Evolutionary conservation across 2,797 vertebrate species (phyloP), one percentile per base, ranked within the genome.

Genomic region (Tokudaia muenninki): DNA sequence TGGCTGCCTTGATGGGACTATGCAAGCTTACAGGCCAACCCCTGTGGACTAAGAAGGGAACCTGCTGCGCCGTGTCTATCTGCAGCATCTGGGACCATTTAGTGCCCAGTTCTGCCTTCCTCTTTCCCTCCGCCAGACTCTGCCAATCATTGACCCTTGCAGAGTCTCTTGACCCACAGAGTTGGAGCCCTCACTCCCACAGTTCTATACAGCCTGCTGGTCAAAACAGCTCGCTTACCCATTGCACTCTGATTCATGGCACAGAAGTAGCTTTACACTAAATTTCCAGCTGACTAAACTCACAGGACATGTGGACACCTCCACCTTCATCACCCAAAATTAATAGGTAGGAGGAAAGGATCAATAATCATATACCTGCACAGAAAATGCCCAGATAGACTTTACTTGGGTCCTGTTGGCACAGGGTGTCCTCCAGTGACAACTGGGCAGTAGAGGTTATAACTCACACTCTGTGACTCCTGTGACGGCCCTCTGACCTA

Each of bases 261-360:
- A 50, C 6, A 37, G 5, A 9, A 22, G 59, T 24, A 78, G 9
- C 9, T 13, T 4, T 41, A 59, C 89, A 22, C 31, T 9, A 17
- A 13, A 31, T 89, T 21, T 12, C 26, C 2, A 50, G 9, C 1
- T 34, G 70, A 9, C 0, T 17, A 37, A 65, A 0, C 16, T 59
- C 47, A 17, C 13, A 29, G 84, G 14, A 31, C 47, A 5, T 3
- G 11, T 2, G 6, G 8, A 1, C 6, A 10, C 11, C 19, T 41
- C 65, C 5, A 7, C 22, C 21, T 77, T 50, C 22, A 8, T n/a
- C 13, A 17, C 19, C 12, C n/a, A 29, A 61, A 50, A 41, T 3
- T 9, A 6, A 21, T 11, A 5, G 19, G n/a, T 0, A 10, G 74
- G 24, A 65, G 4, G 16, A 12, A 17, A 26, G 0, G 6, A 75